These are phyloP conservation scores for Sebastes variabilis DNA, from an alignment of 2,797 vertebrate genomes.

Conservation along the genomic window DNA sequence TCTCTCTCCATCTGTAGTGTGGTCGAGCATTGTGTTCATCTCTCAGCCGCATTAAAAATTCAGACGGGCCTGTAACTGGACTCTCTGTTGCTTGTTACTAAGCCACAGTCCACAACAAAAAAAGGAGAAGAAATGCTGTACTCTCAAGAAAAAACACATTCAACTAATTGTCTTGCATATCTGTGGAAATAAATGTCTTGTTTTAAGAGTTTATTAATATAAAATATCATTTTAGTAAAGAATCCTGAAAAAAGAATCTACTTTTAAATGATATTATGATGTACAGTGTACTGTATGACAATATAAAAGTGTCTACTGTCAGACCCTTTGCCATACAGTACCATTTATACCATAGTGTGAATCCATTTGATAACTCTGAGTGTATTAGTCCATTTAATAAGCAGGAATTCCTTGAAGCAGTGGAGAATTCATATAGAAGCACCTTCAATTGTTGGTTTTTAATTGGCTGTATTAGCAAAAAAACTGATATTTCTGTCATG, in stretches of 20 bases:
- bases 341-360: background rate
- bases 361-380: background rate
- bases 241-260: background rate
- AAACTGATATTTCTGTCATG: background rate
- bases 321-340: background rate
- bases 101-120: conserved; percentile 79
- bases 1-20: conserved; percentile 72
- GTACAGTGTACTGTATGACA: background rate
- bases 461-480: background rate
- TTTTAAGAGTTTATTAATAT: background rate
- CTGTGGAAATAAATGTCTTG: background rate
- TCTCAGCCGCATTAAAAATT: conserved; percentile 84
- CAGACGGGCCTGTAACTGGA: conserved; percentile 81
- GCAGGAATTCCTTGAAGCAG: background rate
- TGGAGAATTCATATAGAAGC: background rate
- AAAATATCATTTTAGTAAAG: background rate
- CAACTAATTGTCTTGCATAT: conserved; percentile 8
- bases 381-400: background rate
- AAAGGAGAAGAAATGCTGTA: conserved; percentile 46
- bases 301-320: background rate
- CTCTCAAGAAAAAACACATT: conserved; percentile 21
- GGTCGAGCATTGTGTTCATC: conserved; percentile 79
- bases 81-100: conserved; percentile 75
- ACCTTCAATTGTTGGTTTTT: background rate
- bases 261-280: background rate